A percentile compares a stretch with the other conserved stretches of the same genome.
These are phyloP conservation scores for Clarias platycephalus DNA, from an alignment of 2,797 vertebrate species.

Conservation along the genomic window DNA sequence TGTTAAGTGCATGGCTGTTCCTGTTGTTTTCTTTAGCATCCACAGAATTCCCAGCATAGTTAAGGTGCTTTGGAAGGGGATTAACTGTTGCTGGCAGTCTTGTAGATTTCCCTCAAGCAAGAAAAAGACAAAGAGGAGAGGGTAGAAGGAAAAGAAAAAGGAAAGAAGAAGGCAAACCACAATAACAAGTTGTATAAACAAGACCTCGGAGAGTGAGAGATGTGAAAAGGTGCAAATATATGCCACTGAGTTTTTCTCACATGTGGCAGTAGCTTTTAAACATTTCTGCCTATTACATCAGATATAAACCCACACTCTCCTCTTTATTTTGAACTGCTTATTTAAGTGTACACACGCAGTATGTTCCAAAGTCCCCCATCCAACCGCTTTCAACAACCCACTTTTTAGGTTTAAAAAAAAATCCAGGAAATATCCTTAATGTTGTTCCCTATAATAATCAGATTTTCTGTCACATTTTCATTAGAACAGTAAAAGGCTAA, in stretches of 20 bases:
- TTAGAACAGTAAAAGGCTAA: constrained; percentile 28
- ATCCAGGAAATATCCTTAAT: constrained; percentile 28
- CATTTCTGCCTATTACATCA: constrained; percentile 46
- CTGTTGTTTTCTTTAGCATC: constrained; percentile 59
- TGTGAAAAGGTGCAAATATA: constrained; percentile 49
- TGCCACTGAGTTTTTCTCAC: constrained; percentile 52
- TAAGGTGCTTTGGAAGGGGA: constrained; percentile 63
- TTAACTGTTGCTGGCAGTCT: constrained; percentile 60
- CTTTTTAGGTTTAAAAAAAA: background rate
- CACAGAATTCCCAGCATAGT: constrained; percentile 61
- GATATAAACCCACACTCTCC: background rate
- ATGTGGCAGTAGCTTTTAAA: constrained; percentile 49
- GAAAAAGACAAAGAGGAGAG: constrained; percentile 51
- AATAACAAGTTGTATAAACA: constrained; percentile 53
- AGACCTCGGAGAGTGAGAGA: constrained; percentile 47
- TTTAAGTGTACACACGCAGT: constrained; percentile 1
- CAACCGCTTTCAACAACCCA: background rate
- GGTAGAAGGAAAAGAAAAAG: constrained; percentile 41
- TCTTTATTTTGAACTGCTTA: background rate
- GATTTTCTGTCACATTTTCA: constrained; percentile 35
- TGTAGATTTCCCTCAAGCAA: constrained; percentile 58
- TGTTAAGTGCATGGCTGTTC: constrained; percentile 61
- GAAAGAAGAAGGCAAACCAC: constrained; percentile 44
- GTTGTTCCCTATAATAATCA: constrained; percentile 29
- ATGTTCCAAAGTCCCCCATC: background rate